A percentile compares a stretch with the other conserved stretches of the same genome.
These are phyloP conservation scores for Montipora efflorescens DNA, from an alignment of 64 coral and sea anemone genomes.

Conservation along the genomic window DNA sequence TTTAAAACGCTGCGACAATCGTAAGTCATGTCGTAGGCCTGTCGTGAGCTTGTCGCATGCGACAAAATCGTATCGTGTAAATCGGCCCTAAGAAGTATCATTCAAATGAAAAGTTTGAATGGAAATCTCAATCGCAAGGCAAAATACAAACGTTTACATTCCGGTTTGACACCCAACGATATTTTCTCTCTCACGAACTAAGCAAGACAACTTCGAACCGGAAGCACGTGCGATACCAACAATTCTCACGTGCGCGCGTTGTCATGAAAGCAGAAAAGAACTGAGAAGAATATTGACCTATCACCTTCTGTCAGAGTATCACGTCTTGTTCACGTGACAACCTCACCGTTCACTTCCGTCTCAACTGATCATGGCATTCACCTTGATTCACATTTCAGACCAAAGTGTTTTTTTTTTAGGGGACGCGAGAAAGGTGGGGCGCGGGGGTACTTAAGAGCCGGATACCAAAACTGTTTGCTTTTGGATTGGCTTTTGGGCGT, in stretches of 20 bases:
- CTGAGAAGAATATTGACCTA: neutral
- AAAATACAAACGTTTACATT: neutral
- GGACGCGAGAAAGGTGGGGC: too few relatives aligned
- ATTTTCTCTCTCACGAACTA: neutral
- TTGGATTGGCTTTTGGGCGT: too few relatives aligned
- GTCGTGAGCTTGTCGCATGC: too few relatives aligned
- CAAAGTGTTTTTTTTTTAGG: too few relatives aligned
- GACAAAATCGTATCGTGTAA: too few relatives aligned
- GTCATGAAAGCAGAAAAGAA: neutral
- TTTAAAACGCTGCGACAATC: too few relatives aligned
- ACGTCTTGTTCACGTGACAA: neutral
- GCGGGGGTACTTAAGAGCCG: too few relatives aligned
- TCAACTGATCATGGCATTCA: neutral
- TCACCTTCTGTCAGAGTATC: neutral
- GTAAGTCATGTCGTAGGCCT: too few relatives aligned
- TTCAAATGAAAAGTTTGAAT: too few relatives aligned
- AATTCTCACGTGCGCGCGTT: constrained; percentile 8
- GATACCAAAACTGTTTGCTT: too few relatives aligned
- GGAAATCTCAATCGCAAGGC: neutral
- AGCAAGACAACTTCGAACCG: neutral
- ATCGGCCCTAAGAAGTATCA: too few relatives aligned
- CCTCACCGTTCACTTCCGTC: neutral
- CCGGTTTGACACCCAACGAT: neutral
- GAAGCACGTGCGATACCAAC: constrained; percentile 22
- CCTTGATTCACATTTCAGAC: too few relatives aligned